A percentile compares a stretch with the other conserved stretches of the same genome.
Conservation (phyloP, 1,140 invertebrate species). For the Agrypnia vestita region DNA sequence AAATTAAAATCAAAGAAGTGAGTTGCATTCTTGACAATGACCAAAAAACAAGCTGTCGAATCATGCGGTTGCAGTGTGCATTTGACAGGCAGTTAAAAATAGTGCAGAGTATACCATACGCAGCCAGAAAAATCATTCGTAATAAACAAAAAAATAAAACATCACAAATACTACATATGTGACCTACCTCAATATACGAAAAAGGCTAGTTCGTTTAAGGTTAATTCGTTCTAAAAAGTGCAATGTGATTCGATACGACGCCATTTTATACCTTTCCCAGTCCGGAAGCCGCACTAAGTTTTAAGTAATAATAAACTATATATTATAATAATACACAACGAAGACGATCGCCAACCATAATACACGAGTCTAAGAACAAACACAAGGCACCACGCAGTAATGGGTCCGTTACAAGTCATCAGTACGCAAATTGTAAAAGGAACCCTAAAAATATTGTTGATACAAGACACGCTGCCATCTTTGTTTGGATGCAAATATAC, state of each 20-base stretch:
- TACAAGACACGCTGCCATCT: background rate
- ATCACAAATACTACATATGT: background rate
- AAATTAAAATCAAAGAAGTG: too few relatives aligned
- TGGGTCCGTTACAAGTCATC: conserved; percentile 57
- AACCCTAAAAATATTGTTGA: conserved; percentile 57
- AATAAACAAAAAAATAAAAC: background rate
- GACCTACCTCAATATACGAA: conserved; percentile 18
- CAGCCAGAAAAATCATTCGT: too few relatives aligned
- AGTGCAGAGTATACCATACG: too few relatives aligned
- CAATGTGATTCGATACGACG: conserved; percentile 39
- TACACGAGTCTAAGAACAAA: conserved; percentile 62
- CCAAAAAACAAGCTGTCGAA: too few relatives aligned
- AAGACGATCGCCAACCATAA: conserved; percentile 58
- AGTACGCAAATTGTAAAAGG: conserved; percentile 60
- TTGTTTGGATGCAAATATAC: too few relatives aligned
- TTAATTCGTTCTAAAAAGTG: conserved; percentile 30
- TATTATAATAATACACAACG: conserved; percentile 54
- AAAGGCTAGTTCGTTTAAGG: background rate
- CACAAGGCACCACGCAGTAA: conserved; percentile 61
- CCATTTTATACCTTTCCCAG: conserved; percentile 62
- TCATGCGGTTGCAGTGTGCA: too few relatives aligned
- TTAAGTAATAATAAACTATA: conserved; percentile 36
- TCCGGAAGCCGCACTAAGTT: conserved; percentile 51
- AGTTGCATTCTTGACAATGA: too few relatives aligned
- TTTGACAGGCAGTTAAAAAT: too few relatives aligned